These are phyloP conservation scores for Protonibea diacanthus DNA, from an alignment of 2,797 vertebrate species.

Conservation along the genomic window DNA sequence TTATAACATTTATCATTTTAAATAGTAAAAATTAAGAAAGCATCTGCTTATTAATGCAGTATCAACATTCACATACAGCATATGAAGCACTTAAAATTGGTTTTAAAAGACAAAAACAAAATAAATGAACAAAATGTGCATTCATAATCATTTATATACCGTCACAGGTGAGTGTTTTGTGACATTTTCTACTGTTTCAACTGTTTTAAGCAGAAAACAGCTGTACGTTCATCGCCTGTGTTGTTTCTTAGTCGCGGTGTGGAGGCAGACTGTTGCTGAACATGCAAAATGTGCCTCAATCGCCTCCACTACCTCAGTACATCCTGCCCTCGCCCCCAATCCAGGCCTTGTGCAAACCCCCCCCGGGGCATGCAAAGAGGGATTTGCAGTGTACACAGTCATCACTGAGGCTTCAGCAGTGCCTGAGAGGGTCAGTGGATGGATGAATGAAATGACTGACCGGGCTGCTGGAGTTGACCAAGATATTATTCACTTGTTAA, in stretches of 20 bases:
- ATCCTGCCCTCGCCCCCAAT: constrained; percentile 51
- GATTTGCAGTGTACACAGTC: constrained; percentile 84
- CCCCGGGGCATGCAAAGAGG: constrained; percentile 80
- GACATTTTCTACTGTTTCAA: neutral
- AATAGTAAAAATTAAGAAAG: neutral
- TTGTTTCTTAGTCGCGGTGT: constrained; percentile 11
- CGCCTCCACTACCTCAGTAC: constrained; percentile 33
- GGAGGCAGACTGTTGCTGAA: constrained; percentile 77
- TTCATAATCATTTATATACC: neutral
- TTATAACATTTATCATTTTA: neutral
- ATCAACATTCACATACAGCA: neutral
- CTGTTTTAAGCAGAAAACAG: neutral
- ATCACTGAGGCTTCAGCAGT: constrained; percentile 78
- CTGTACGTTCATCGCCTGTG: neutral
- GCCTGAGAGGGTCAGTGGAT: constrained; percentile 30
- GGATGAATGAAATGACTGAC: constrained; percentile 35
- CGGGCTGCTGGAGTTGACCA: neutral
- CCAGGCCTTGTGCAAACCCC: constrained; percentile 67
- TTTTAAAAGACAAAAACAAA: too few relatives aligned
- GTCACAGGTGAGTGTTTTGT: neutral
- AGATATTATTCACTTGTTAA: constrained; percentile 7
- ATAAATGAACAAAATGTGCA: neutral
- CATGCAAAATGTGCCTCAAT: constrained; percentile 73
- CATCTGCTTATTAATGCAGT: neutral
- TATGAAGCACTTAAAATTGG: neutral